These are phyloP conservation scores for Diachrysia chrysitis DNA, from an alignment of 2,888 invertebrate genomes.

Conservation along the genomic window DNA sequence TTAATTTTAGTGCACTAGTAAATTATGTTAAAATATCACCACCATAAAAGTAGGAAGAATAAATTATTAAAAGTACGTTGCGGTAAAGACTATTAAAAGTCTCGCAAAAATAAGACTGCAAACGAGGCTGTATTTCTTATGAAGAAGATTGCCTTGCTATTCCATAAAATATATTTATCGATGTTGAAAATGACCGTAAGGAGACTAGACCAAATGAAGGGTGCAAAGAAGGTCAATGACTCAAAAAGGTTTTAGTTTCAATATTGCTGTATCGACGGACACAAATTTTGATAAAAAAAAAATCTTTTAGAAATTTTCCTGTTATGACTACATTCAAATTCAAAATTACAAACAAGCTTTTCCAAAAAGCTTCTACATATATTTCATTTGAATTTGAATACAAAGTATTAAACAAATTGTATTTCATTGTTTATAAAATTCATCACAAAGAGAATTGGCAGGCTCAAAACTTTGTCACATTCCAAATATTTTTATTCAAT, in stretches of 20 bases:
- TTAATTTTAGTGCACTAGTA: neutral
- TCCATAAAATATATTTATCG: constrained; percentile 4
- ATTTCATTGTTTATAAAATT: constrained; percentile 35
- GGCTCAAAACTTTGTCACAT: constrained; percentile 55
- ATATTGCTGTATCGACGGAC: neutral
- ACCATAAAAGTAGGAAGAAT: neutral
- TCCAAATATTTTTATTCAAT: constrained; percentile 79
- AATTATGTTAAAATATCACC: neutral
- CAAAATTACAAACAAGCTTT: neutral
- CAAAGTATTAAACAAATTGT: constrained; percentile 21
- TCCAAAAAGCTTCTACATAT: neutral
- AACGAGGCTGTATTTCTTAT: constrained; percentile 1
- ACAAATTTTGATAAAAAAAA: too few species aligned
- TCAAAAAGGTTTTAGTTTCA: neutral
- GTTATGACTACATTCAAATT: too few species aligned
- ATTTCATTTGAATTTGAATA: neutral
- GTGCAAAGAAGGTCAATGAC: neutral
- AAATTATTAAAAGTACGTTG: neutral
- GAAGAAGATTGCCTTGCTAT: constrained; percentile 1
- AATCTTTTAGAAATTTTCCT: too few species aligned
- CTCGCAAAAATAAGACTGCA: constrained; percentile 3
- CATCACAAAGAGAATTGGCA: constrained; percentile 38
- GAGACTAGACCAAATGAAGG: neutral
- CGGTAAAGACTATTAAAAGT: constrained; percentile 1
- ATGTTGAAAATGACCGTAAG: constrained; percentile 4